These are phyloP conservation scores for Oedothorax gibbosus DNA, from an alignment of 1,140 invertebrate species.

Conservation along the genomic window DNA sequence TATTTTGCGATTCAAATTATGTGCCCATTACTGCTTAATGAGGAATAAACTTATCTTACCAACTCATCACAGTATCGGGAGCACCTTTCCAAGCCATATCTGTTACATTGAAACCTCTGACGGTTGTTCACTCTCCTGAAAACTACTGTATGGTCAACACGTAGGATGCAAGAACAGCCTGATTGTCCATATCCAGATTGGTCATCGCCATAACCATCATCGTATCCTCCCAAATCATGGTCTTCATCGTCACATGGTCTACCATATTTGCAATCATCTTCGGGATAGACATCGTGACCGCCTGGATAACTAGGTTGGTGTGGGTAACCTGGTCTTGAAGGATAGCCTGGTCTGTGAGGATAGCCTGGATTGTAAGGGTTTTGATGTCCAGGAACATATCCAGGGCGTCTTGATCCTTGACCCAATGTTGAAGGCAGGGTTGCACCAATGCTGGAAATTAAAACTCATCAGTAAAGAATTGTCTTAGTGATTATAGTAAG, in stretches of 20 bases:
- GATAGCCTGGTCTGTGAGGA: background rate
- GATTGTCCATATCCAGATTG: background rate
- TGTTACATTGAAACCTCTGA: background rate
- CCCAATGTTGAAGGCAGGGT: background rate
- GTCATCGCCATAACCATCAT: background rate
- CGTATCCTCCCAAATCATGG: background rate
- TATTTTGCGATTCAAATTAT: background rate
- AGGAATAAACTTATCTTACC: background rate
- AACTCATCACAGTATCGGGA: constrained; percentile 4
- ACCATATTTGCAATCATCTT: background rate
- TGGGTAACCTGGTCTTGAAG: background rate
- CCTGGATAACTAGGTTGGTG: background rate
- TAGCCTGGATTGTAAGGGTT: background rate
- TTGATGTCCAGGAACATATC: background rate
- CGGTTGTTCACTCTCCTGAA: constrained; percentile 1
- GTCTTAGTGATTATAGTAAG: too few relatives aligned
- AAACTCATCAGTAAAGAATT: too few relatives aligned
- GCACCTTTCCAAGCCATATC: constrained; percentile 14
- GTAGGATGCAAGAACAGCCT: constrained; percentile 17
- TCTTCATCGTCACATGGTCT: background rate
- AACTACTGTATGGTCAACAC: constrained; percentile 14
- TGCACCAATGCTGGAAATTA: too few relatives aligned
- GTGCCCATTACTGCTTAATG: background rate
- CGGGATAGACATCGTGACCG: background rate
- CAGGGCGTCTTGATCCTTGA: background rate